These are phyloP conservation scores for Emydoidea blandingii DNA, from an alignment of 2,797 vertebrate species.

Conservation along the genomic window DNA sequence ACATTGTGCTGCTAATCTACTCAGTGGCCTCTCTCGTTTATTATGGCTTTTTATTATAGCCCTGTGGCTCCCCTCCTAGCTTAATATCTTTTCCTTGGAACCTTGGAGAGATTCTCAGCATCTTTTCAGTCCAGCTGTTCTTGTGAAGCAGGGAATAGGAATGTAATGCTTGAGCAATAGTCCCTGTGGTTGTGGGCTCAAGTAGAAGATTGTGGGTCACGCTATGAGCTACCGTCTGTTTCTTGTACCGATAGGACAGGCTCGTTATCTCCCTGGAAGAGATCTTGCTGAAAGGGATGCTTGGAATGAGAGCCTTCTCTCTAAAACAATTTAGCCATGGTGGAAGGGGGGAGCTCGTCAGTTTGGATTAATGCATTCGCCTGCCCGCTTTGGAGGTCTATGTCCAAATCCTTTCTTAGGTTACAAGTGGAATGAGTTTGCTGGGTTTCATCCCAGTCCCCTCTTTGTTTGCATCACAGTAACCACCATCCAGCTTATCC, in stretches of 20 bases:
- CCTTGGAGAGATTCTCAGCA: constrained; percentile 64
- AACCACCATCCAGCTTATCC: not conserved
- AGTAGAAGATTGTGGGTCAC: constrained; percentile 15
- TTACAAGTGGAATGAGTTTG: not conserved
- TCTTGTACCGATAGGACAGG: not conserved
- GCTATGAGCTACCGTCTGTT: constrained; percentile 20
- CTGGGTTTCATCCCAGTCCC: not conserved
- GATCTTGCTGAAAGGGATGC: not conserved
- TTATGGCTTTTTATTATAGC: constrained; percentile 64
- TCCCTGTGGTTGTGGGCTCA: constrained; percentile 43
- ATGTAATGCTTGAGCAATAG: constrained; percentile 52
- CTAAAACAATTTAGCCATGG: not conserved
- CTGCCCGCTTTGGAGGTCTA: not conserved
- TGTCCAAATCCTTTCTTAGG: not conserved
- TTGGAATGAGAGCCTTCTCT: not conserved
- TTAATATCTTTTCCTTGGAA: constrained; percentile 77
- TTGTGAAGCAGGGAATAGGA: constrained; percentile 51
- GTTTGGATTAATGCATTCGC: not conserved
- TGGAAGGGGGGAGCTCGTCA: not conserved
- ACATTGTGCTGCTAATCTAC: constrained; percentile 51
- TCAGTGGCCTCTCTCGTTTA: constrained; percentile 57
- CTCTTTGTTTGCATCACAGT: not conserved
- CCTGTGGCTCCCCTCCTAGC: constrained; percentile 58
- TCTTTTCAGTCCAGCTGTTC: constrained; percentile 75
- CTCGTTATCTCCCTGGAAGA: not conserved